These are phyloP conservation scores for Sceloporus undulatus DNA, from an alignment of 2,113 vertebrate genomes.

Conservation along the genomic window DNA sequence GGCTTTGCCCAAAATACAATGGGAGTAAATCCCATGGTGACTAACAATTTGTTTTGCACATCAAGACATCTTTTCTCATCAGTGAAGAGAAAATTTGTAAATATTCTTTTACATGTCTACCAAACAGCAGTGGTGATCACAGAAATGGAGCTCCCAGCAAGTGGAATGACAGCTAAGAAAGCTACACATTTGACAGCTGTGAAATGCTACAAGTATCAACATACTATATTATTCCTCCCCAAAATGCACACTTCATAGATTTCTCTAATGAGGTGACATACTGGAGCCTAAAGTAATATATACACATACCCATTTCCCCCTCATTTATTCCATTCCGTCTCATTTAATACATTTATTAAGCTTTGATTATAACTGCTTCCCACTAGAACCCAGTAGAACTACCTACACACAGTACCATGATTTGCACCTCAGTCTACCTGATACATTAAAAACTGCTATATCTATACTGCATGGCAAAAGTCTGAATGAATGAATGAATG, in stretches of 20 bases:
- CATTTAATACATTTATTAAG: slow-evolving; percentile 15
- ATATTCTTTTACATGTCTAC: too few relatives aligned
- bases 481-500: slow-evolving; percentile 44
- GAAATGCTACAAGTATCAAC: slow-evolving; percentile 35
- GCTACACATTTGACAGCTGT: slow-evolving; percentile 31
- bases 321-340: slow-evolving; percentile 4
- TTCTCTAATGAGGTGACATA: slow-evolving; percentile 22
- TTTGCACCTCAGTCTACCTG: slow-evolving; percentile 23
- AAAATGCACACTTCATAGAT: slow-evolving; percentile 15
- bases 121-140: slow-evolving; percentile 29
- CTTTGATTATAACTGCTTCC: slow-evolving; percentile 29
- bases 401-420: slow-evolving; percentile 27
- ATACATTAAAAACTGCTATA: slow-evolving; percentile 33
- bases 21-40: too few relatives aligned
- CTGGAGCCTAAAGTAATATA: neutral
- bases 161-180: slow-evolving; percentile 39
- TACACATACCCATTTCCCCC: slow-evolving; percentile 17
- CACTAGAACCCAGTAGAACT: slow-evolving; percentile 37
- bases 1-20: too few relatives aligned
- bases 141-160: slow-evolving; percentile 35
- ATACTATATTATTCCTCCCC: neutral
- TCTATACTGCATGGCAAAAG: slow-evolving; percentile 38
- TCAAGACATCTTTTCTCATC: too few relatives aligned
- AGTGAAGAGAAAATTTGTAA: too few relatives aligned
- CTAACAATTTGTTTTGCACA: too few relatives aligned